Evolutionary conservation across 2,113 vertebrate genomes (phyloP).

Genomic region (Phyllostomus hastatus): DNA sequence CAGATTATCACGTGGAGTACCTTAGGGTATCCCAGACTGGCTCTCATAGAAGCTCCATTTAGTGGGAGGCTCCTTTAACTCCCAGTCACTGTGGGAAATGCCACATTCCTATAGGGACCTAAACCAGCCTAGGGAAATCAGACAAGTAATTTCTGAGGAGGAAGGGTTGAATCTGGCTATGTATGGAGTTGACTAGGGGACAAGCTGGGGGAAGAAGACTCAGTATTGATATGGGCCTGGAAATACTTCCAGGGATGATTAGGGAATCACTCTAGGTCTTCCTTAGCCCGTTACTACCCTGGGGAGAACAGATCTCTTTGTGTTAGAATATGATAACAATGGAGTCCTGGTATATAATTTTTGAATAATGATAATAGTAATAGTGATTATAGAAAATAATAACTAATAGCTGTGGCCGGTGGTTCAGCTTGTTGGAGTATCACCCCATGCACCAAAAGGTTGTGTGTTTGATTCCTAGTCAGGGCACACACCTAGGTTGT

Average conservation of each 20-base stretch:
- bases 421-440: too few relatives aligned
- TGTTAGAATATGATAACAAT: neutral
- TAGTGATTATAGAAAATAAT: neutral
- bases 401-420: neutral
- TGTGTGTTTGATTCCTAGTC: too few relatives aligned
- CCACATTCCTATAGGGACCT: neutral
- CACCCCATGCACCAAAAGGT: too few relatives aligned
- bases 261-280: neutral
- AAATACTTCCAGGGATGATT: neutral
- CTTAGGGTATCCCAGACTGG: neutral
- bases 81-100: neutral
- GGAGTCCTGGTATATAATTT: neutral
- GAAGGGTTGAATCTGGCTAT: neutral
- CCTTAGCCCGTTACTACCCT: neutral
- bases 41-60: neutral
- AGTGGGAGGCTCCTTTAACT: neutral
- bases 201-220: neutral
- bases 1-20: too few relatives aligned
- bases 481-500: too few relatives aligned
- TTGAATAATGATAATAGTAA: neutral
- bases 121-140: neutral
- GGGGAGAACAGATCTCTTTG: neutral
- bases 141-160: neutral
- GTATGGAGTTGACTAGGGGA: neutral
- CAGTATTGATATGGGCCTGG: neutral